Evolutionary conservation across 2,888 invertebrate genomes (phyloP), one percentile per base, ranked within the genome.

Genomic region (Pseudococcus longispinus): DNA sequence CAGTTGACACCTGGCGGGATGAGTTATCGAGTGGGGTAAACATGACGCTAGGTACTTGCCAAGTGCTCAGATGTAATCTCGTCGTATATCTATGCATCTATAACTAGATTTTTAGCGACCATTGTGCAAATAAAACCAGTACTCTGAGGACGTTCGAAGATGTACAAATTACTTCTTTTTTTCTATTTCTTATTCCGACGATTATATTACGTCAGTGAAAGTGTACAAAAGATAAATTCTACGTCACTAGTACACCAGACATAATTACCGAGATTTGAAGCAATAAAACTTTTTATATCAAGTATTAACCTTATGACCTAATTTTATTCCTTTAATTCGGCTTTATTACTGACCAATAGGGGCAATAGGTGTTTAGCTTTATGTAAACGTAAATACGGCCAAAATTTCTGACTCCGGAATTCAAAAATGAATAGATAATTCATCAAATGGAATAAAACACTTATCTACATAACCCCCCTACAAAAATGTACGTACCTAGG

Each of bases 81-180:
- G 20, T 60, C 60, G 60, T 32, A 29, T 70, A 70, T 15, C 29
- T 70, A 32, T 32, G 70, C 29, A 70, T 70, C 32, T 70, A 70
- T 42, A 80, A 80, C 77, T 80, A 80, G 77, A 80, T 42, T 80
- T 37, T 80, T 42, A 80, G 77, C 77, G 42, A 42, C 77, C 77
- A 80, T 80, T 80, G 77, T 80, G 77, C 42, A 80, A 80, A 80
- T 80, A 80, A 80, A 80, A 80, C 77, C 77, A 80, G 77, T 80
- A 80, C 42, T n/a, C 15, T n/a, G 29, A 13, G 37, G 42, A 37
- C 42, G 42, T 80, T 80, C 42, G 23, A 80, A 80, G 77, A 80
- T 80, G 77, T 42, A 23, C 77, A 80, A 80, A 80, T 70, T 29
- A 70, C 70, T 80, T 80, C 77, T 80, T 42, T 80, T 80, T 80